These are phyloP conservation scores for Loripinus fragilis DNA, from an alignment of 2,888 invertebrate genomes.

Conservation along the genomic window DNA sequence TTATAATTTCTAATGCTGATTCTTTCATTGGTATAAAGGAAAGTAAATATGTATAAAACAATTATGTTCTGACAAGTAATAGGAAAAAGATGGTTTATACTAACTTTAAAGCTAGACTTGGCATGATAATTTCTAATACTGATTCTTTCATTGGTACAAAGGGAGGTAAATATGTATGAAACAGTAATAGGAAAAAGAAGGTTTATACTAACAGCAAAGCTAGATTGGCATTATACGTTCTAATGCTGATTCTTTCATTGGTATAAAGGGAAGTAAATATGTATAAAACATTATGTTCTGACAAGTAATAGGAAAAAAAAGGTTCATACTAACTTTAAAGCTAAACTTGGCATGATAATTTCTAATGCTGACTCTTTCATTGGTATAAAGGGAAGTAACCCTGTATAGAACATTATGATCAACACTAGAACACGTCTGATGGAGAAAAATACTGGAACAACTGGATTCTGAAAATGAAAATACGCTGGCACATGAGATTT, in stretches of 20 bases:
- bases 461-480: conserved; percentile 86
- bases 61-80: no score
- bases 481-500: no score
- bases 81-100: no score
- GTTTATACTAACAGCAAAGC: no score
- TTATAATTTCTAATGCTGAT: no score
- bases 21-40: no score
- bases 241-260: conserved; percentile 87
- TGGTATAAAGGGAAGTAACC: conserved; percentile 87
- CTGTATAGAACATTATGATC: conserved; percentile 86
- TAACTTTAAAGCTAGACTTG: conserved; percentile 85
- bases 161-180: conserved; percentile 87
- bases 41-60: no score
- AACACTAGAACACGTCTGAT: conserved; percentile 85
- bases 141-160: conserved; percentile 87
- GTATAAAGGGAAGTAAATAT: conserved; percentile 88
- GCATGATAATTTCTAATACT: conserved; percentile 87
- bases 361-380: conserved; percentile 87
- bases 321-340: conserved; percentile 80
- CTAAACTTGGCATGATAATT: conserved; percentile 87
- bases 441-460: conserved; percentile 87
- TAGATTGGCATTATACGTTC: conserved; percentile 88
- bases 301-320: no score
- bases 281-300: conserved; percentile 86
- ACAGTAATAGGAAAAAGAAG: conserved; percentile 85